Base-by-base conservation (phyloP, 2,888 invertebrate species). In the Trilocha varians region DNA sequence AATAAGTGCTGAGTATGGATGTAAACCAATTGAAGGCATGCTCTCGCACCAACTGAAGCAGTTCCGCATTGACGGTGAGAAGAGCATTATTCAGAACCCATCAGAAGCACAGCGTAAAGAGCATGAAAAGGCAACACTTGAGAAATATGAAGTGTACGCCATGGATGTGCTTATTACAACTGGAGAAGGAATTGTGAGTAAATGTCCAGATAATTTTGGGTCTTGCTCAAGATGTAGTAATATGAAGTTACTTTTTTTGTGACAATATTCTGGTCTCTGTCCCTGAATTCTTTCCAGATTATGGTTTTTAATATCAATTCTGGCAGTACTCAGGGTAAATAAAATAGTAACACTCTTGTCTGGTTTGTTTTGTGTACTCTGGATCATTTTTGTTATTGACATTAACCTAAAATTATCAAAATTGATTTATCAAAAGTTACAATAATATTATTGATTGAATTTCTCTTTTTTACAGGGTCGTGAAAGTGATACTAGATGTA, bases 11-110 rank as follows among this genome's bases (percentile, higher is more conserved):
- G 90, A 93, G 38, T 99, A 89, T 85, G 95, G 96, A 59, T 99
- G 99, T 82, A 99, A 98, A 78, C 99, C 99, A 16, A 93, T 99
- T 40, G 99, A 99, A 84, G 98, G 96, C 52, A 95, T 95, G 95
- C 87, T 96, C 40, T 95, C 95, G 61, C 98, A 99, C 79, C 97
- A 99, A 70, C 85, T 99, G 51, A 97, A 98, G 78, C 96, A 97
- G 74, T 95, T 95, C 77, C 93, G 95, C 73, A 98, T 98, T 70
- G 98, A 99, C 78, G 99, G 99, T 13, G 98, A 98, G 64, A 99
- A 99, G 83, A 84, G 84, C 49, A 78, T 85, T 44, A 85, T 85
- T 34, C 85, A 98, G 78, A 99, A 99, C 82, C 99, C 99, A 14
- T 96, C 94, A 55, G 99, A 99, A 71, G 93, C 95, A 17, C 98